Evolutionary conservation across 2,888 invertebrate species (phyloP), one percentile per base, ranked within the genome.

Genomic region (Macrosiphum euphorbiae): DNA sequence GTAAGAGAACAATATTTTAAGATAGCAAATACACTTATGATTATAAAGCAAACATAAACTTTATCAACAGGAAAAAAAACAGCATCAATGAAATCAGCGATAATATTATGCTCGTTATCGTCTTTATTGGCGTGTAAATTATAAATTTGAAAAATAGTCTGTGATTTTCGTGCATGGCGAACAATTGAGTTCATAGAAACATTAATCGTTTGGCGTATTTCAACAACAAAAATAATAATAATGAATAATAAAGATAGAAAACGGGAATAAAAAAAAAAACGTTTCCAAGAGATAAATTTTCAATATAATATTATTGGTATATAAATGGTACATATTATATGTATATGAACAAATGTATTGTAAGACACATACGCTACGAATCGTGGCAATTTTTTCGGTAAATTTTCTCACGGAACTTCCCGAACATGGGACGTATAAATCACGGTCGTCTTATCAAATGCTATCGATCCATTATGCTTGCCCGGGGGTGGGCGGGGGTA

Each of bases 361-460:
- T 35, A 78, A 67, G 8, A 78, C 35, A 78, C 78, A 8, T 78
- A 41, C 78, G 3, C 35, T 35, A 78, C 78, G 35, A 35, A 35
- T 78, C 35, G 1, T 78, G 20, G 35, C 78, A 78, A 78, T 78
- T 78, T 78, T 78, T 90, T 90, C 67, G 90, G 67, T 67, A 90
- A 47, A 90, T 58, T 61, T 90, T 90, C 90, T 67, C 90, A 90
- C 90, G 67, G 84, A 84, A 47, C 84, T 84, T 41, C 50, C 84
- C 26, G 84, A 84, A 84, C 52, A 91, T 41, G 52, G 78, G 50
- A 55, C 41, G 91, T 52, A 88, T 88, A 88, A 88, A 88, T 88
- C 88, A 35, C 88, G 86, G 28, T 44, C 47, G 50, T 87, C 87
- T 87, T 87, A 87, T 87, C 87, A 87, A 87, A 47, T 50, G n/a